Conservation (phyloP, 2,113 vertebrate genomes). For the Eurypyga helias region DNA sequence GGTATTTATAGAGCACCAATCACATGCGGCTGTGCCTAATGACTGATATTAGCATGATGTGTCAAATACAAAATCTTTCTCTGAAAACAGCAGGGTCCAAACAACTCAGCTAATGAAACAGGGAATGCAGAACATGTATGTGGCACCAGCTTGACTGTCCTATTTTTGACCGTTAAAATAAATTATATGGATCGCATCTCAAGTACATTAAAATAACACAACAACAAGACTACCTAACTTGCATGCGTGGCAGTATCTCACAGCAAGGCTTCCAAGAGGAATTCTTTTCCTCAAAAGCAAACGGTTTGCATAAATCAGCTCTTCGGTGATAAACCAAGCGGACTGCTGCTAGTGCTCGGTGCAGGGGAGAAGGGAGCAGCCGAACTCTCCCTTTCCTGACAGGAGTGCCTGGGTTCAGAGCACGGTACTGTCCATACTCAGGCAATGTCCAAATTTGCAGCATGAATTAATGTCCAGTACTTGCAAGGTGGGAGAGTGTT, state of each 20-base stretch:
- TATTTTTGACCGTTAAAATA: neutral
- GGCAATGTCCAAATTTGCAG: neutral
- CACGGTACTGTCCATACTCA: no score
- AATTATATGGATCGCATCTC: neutral
- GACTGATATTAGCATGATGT: conserved; percentile 24
- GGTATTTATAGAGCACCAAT: conserved; percentile 28
- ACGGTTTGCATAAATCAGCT: neutral
- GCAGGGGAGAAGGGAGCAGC: neutral
- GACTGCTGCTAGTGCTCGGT: neutral
- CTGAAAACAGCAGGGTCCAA: conserved; percentile 18
- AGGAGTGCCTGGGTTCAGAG: neutral
- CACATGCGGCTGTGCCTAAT: neutral
- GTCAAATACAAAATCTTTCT: conserved; percentile 27
- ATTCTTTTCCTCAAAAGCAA: neutral
- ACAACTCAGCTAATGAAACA: neutral
- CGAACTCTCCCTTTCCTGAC: neutral
- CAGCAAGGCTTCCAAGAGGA: neutral
- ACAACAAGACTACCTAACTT: neutral
- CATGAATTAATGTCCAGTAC: neutral
- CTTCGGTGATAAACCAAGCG: neutral
- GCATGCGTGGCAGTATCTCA: neutral
- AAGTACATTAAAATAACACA: neutral
- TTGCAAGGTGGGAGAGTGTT: neutral
- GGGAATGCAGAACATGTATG: neutral
- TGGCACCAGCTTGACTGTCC: neutral